phyloP scores from a whole-genome alignment of 2,797 vertebrate genomes.

The Sebastes vulpes region DNA sequence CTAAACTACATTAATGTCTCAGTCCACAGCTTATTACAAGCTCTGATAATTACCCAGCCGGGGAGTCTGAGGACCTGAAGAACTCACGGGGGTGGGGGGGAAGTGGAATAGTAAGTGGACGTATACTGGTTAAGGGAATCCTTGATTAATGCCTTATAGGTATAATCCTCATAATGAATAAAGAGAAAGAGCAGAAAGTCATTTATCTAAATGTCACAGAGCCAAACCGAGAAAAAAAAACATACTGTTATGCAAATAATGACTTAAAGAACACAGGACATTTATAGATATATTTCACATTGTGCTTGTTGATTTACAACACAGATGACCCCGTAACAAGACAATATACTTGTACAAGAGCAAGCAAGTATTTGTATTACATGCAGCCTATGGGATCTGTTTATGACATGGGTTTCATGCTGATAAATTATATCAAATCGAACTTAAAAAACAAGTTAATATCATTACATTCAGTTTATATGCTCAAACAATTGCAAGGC shows the following conservation, averaged over 20 bases:
- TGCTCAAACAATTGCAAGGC: background rate
- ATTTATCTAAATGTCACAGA: conserved; percentile 52
- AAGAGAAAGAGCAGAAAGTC: conserved; percentile 22
- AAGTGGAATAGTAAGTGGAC: conserved; percentile 3
- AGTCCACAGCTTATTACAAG: conserved; percentile 62
- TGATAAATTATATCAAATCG: background rate
- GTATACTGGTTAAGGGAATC: conserved; percentile 30
- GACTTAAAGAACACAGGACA: conserved; percentile 5
- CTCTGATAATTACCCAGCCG: conserved; percentile 63
- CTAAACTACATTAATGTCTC: conserved; percentile 64
- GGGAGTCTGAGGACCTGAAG: conserved; percentile 37
- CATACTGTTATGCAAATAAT: conserved; percentile 22
- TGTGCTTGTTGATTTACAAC: conserved; percentile 8
- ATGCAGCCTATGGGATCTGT: background rate
- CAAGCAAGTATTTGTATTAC: background rate
- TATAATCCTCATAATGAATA: conserved; percentile 61
- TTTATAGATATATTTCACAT: conserved; percentile 1
- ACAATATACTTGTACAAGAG: background rate
- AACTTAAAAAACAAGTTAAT: background rate
- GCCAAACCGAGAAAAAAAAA: background rate
- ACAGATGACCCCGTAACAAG: conserved; percentile 14
- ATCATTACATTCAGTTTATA: background rate
- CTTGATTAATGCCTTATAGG: conserved; percentile 65
- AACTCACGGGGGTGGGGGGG: conserved; percentile 6
- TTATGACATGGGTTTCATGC: background rate